Evolutionary conservation across 2,797 vertebrate genomes (phyloP), one percentile per base, ranked within the genome.

Genomic region (Poliocrania exsul): DNA sequence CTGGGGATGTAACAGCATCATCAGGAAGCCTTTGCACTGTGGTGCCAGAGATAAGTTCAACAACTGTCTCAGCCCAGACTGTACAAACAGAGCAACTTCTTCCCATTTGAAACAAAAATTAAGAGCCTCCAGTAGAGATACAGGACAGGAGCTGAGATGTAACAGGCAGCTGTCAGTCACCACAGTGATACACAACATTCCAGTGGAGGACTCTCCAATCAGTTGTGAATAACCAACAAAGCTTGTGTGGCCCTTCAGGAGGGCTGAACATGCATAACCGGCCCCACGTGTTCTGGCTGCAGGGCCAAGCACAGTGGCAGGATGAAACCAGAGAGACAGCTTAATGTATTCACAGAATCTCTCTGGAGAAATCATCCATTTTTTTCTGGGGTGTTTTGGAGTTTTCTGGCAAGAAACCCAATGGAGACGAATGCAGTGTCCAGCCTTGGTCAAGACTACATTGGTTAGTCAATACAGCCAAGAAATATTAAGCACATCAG

Each of bases 1-100:
- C 0, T 1, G 4, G 26, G n/a, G 16, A 60, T 13, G 16, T 1
- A 4, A 24, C 65, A 42, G 6, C 11, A 42, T 31, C 2, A 9
- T 6, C 37, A 21, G 37, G 47, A 65, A 81, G 25, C 25, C 18
- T 66, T 50, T 74, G 71, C 26, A 58, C 19, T 40, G 16, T 3
- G 3, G 42, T 40, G 42, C 66, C 15, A 21, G 50, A n/a, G 46
- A 15, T 38, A 72, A 3, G n/a, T 80, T 44, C 49, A 67, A 40
- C 24, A 69, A 21, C 40, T 80, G 29, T 19, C 42, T 20, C 16
- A 69, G 28, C 33, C 44, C 4, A 5, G 49, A 33, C 28, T 11
- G 31, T 33, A 75, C 49, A 79, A 78, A 51, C 16, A 46, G 64
- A 71, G 26, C 44, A 77, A 28, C 20, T 40, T 40, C 37, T 78